Evolutionary conservation across 2,888 invertebrate genomes (phyloP).

Genomic region (Geotrupes spiniger): DNA sequence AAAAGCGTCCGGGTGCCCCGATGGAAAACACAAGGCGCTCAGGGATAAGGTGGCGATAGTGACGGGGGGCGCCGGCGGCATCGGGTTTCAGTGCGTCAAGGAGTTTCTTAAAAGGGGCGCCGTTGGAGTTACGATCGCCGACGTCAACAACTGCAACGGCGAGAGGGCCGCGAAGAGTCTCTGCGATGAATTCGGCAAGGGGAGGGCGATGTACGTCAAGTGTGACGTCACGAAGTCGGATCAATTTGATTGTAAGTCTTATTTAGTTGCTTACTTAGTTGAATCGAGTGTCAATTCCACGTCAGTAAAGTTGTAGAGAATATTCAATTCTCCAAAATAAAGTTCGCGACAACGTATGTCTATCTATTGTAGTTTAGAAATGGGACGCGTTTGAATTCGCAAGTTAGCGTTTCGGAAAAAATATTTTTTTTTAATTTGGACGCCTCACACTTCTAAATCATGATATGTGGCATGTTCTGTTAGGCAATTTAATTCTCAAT

Average conservation of each 20-base stretch:
- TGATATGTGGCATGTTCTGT: no score
- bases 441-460: no score
- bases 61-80: constrained; percentile 71
- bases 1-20: no score
- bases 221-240: constrained; percentile 61
- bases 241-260: constrained; percentile 26
- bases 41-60: constrained; percentile 69
- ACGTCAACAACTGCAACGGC: constrained; percentile 63
- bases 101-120: constrained; percentile 65
- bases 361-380: no score
- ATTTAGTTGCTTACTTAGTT: not conserved
- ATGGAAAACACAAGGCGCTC: constrained; percentile 46
- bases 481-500: no score
- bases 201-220: constrained; percentile 65
- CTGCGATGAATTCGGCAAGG: constrained; percentile 64
- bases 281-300: no score
- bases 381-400: no score
- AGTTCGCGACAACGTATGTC: no score
- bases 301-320: no score
- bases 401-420: no score
- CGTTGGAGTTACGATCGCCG: constrained; percentile 65
- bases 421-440: no score
- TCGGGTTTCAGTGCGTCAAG: constrained; percentile 66
- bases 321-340: no score
- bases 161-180: constrained; percentile 62